phyloP scores from a whole-genome alignment of 1,140 invertebrate genomes.

The Lethrus apterus region DNA sequence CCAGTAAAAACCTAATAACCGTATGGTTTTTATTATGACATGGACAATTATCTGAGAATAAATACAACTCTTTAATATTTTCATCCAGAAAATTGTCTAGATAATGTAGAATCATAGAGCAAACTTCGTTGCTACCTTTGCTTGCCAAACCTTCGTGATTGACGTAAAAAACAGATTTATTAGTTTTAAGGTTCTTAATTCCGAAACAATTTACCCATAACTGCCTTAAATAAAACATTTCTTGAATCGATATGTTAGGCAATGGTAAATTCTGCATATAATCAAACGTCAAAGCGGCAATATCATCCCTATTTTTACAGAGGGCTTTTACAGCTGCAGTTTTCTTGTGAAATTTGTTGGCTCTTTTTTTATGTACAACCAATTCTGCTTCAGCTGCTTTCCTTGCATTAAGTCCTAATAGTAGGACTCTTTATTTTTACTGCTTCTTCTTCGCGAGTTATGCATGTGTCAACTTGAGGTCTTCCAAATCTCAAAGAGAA shows the following conservation, averaged over 20 bases:
- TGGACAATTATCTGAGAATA: slow-evolving; percentile 2
- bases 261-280: too few species aligned
- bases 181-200: background rate
- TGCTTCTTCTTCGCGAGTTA: background rate
- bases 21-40: slow-evolving; percentile 7
- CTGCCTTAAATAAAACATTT: background rate
- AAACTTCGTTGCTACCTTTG: background rate
- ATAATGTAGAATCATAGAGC: slow-evolving; percentile 5
- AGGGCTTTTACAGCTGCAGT: background rate
- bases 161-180: slow-evolving; percentile 3
- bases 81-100: background rate
- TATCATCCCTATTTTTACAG: too few species aligned
- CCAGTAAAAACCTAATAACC: background rate
- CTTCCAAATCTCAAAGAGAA: background rate
- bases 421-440: slow-evolving; percentile 5
- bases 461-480: background rate
- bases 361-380: background rate
- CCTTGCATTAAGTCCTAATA: background rate
- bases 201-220: background rate
- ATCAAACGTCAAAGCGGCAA: too few species aligned
- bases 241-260: background rate
- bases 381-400: background rate
- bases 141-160: slow-evolving; percentile 1
- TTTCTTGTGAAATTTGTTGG: background rate
- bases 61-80: background rate